Evolutionary conservation across 2,797 vertebrate genomes (phyloP), one percentile per base, ranked within the genome.

Genomic region (Valencia hispanica): DNA sequence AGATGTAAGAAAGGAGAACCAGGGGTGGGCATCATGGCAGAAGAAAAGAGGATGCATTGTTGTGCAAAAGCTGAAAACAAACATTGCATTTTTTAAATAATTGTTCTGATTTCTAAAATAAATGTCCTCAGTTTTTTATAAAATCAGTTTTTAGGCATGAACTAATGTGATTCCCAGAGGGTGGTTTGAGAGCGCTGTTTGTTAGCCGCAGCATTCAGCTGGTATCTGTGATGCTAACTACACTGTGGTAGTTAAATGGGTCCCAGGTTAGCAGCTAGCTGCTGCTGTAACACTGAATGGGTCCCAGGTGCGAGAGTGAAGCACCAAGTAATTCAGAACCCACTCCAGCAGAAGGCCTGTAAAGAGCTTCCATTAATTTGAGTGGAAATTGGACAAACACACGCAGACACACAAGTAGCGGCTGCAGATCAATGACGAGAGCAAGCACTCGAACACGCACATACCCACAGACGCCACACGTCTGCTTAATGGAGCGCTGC

Each of bases 331-430:
- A 95, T 94, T 95, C 93, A 94, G 93, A 92, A 89, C 85, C 65
- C 86, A 91, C 92, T 94, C 92, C 81, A 93, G 90, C 93, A 94
- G 92, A 94, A 94, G 94, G 94, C 93, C 93, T 91, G 93, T 94
- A 94, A 94, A 94, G 91, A 93, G 92, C 86, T 89, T 65, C 91
- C 93, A 92, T 94, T 94, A 92, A 93, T 94, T 94, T 94, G 89
- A 86, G 89, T 93, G 90, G 87, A 90, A 93, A 93, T 94, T 94
- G 93, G 86, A 90, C 88, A 92, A 91, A 91, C 91, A 92, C 85
- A 87, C 81, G 80, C 71, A 4, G 65, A 78, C 85, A 78, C 80
- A 77, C 80, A 72, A 72, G 69, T 84, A 76, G 57, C 73, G 72
- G 75, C 27, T 79, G 72, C 85, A 79, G 84, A 92, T 92, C 92